Evolutionary conservation across 2,888 invertebrate genomes (phyloP).

Genomic region (Cantharis nigra): DNA sequence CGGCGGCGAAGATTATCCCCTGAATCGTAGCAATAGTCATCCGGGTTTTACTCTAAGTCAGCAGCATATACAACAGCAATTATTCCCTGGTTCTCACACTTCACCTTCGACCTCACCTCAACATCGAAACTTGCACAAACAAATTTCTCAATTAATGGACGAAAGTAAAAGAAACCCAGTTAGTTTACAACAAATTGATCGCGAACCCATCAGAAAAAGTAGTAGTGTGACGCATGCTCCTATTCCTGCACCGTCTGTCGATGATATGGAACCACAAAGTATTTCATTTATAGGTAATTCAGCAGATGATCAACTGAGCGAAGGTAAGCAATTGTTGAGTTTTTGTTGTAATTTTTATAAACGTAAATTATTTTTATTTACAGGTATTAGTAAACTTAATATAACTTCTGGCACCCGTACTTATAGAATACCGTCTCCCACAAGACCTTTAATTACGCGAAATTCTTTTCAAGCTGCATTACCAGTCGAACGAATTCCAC

Average conservation of each 20-base stretch:
- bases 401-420: constrained; percentile 88
- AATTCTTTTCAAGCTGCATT: constrained; percentile 69
- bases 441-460: constrained; percentile 71
- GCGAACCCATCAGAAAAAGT: constrained; percentile 48
- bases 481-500: constrained; percentile 42
- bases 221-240: constrained; percentile 60
- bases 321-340: constrained; percentile 37
- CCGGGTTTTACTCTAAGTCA: constrained; percentile 64
- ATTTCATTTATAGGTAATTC: constrained; percentile 87
- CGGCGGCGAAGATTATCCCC: constrained; percentile 63
- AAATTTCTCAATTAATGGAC: constrained; percentile 59
- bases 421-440: constrained; percentile 88
- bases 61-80: constrained; percentile 56
- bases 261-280: constrained; percentile 92
- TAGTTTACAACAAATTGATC: constrained; percentile 59
- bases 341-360: not conserved
- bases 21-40: constrained; percentile 60
- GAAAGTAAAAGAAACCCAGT: constrained; percentile 54
- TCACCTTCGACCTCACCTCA: constrained; percentile 68
- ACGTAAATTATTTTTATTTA: constrained; percentile 1
- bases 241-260: constrained; percentile 70
- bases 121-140: constrained; percentile 64
- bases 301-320: constrained; percentile 56
- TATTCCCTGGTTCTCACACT: constrained; percentile 57
- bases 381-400: constrained; percentile 76